A percentile compares a stretch with the other conserved stretches of the same genome.
These are phyloP conservation scores for Sebastes nivosus DNA, from an alignment of 2,797 vertebrate genomes.

Conservation along the genomic window DNA sequence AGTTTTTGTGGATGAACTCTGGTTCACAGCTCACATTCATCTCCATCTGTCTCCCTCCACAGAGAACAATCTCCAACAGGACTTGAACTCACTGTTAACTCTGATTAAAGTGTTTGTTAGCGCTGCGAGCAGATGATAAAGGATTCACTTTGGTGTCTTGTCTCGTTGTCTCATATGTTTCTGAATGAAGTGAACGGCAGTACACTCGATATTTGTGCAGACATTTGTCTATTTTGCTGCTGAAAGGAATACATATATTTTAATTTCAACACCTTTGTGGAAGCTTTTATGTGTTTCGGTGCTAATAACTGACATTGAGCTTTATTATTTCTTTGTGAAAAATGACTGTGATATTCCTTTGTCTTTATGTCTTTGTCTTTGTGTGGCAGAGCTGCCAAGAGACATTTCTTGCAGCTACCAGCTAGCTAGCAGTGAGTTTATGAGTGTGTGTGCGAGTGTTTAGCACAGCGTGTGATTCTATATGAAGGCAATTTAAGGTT, in stretches of 20 bases:
- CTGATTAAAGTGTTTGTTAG: conserved; percentile 22
- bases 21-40: neutral
- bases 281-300: neutral
- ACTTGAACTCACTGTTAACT: conserved; percentile 11
- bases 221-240: neutral
- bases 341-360: neutral
- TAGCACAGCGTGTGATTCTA: conserved; percentile 61
- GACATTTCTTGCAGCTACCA: conserved; percentile 35
- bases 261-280: neutral
- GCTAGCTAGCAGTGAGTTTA: neutral
- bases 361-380: neutral
- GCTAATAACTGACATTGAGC: neutral
- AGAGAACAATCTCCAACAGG: neutral
- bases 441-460: conserved; percentile 36
- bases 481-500: conserved; percentile 57
- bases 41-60: neutral
- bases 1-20: conserved; percentile 3
- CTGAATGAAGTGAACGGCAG: neutral
- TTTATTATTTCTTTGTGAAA: neutral
- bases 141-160: conserved; percentile 9
- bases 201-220: neutral
- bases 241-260: neutral
- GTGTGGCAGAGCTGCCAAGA: conserved; percentile 40
- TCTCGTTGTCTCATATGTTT: neutral
- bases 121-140: neutral